Percentiles rank a stretch among this genome's conserved stretches.
These are phyloP conservation scores for Anolis sagrei DNA, from an alignment of 2,113 vertebrate genomes.

Conservation along the genomic window DNA sequence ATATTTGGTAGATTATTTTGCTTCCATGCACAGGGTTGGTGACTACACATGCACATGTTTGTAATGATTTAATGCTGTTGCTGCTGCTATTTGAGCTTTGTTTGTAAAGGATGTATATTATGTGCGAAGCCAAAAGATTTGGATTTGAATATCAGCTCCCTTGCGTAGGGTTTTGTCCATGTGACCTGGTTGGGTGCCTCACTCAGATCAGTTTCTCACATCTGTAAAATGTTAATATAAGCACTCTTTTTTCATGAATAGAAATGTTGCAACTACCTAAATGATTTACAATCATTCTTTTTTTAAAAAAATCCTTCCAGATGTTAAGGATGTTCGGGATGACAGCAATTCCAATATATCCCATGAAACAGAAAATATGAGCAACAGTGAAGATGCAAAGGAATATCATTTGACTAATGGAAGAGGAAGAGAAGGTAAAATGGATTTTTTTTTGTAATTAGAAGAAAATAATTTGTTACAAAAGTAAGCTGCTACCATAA, in stretches of 20 bases:
- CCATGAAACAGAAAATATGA: slow-evolving; percentile 71
- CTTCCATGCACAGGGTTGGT: too few relatives aligned
- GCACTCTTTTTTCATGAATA: neutral
- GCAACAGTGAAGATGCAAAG: slow-evolving; percentile 68
- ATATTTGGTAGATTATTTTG: neutral
- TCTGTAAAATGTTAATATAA: fast-evolving
- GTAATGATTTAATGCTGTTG: neutral
- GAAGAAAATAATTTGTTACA: neutral
- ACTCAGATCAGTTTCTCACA: fast-evolving
- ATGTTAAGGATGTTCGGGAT: slow-evolving; percentile 68
- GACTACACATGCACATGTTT: neutral
- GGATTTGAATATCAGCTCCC: neutral
- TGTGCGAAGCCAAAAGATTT: neutral
- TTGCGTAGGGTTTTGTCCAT: neutral
- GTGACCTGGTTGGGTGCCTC: neutral
- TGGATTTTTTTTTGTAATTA: neutral
- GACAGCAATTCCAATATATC: slow-evolving; percentile 71
- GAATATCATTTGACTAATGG: slow-evolving; percentile 62
- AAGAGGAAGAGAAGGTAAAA: slow-evolving; percentile 75
- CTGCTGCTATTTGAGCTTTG: neutral
- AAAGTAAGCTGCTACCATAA: neutral
- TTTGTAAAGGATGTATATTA: neutral
- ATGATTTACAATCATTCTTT: neutral
- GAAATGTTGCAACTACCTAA: neutral
- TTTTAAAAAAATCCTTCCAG: slow-evolving; percentile 49